Percentiles rank a stretch among this genome's conserved stretches.
phyloP scores from a whole-genome alignment of 1,140 invertebrate species.

The Odontomachus brunneus region DNA sequence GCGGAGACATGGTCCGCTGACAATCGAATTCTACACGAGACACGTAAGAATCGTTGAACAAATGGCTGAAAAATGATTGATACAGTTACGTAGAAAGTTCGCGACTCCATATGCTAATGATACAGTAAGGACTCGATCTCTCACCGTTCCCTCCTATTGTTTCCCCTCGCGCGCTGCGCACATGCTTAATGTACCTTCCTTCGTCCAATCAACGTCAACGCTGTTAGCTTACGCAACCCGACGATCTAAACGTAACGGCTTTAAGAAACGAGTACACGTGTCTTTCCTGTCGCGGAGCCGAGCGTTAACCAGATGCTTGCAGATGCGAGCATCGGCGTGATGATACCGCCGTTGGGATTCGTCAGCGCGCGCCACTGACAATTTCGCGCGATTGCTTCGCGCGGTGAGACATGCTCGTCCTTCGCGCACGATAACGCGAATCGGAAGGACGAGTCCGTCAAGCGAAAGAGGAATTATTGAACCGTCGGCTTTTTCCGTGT shows the following conservation, averaged over 20 bases:
- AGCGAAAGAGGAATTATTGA: background rate
- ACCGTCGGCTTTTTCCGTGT: background rate
- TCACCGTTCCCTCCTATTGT: conserved; percentile 22
- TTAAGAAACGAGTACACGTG: conserved; percentile 56
- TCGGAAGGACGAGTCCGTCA: background rate
- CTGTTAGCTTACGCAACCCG: conserved; percentile 54
- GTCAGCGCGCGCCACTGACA: conserved; percentile 10
- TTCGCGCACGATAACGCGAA: conserved; percentile 9
- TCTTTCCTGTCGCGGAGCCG: conserved; percentile 40
- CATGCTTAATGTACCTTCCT: conserved; percentile 47
- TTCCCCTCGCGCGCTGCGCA: conserved; percentile 20
- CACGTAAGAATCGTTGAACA: background rate
- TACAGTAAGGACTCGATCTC: background rate
- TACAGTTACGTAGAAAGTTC: background rate
- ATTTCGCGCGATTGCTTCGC: conserved; percentile 27
- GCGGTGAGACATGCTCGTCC: conserved; percentile 12
- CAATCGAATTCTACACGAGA: background rate
- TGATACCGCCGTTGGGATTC: conserved; percentile 36
- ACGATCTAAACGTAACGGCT: conserved; percentile 53
- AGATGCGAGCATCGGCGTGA: conserved; percentile 42
- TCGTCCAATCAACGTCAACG: conserved; percentile 48
- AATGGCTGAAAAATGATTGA: background rate
- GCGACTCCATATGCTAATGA: background rate
- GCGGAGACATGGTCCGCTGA: background rate
- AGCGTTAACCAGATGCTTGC: conserved; percentile 56